A percentile compares a stretch with the other conserved stretches of the same genome.
Evolutionary conservation across 1,140 invertebrate genomes (phyloP).

Genomic region (Polypedilum pembai): DNA sequence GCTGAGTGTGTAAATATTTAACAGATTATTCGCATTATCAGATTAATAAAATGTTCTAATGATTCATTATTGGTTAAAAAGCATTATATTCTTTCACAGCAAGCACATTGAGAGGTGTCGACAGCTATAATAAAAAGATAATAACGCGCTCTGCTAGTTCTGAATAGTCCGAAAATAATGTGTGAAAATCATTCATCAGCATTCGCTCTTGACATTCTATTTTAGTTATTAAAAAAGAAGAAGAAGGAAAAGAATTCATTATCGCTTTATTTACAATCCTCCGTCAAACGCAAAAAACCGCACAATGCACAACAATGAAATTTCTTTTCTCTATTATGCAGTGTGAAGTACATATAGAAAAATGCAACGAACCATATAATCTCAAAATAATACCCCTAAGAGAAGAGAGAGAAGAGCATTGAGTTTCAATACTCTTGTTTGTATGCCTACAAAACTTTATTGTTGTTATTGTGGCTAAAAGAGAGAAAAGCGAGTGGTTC

Average conservation of each 20-base stretch:
- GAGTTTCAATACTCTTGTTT: constrained; percentile 19
- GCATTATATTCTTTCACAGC: no score
- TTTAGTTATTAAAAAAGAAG: no score
- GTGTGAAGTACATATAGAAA: constrained; percentile 14
- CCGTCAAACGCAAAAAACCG: constrained; percentile 21
- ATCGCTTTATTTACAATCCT: neutral
- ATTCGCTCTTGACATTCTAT: no score
- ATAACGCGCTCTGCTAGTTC: no score
- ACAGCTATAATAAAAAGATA: no score
- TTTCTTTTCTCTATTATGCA: neutral
- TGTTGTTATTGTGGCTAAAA: constrained; percentile 8
- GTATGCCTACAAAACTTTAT: constrained; percentile 1
- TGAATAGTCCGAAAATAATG: neutral
- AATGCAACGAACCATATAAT: constrained; percentile 45
- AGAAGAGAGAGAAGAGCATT: neutral
- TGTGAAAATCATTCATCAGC: neutral
- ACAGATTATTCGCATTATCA: no score
- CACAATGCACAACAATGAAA: constrained; percentile 9
- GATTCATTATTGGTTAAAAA: no score
- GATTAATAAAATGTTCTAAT: no score
- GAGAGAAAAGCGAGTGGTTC: constrained; percentile 4
- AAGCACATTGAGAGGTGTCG: no score
- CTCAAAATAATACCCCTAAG: constrained; percentile 32
- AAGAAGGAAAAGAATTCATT: no score
- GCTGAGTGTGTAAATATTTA: no score